Percentiles rank a stretch among this genome's conserved stretches.
Conservation (phyloP, 2,888 invertebrate genomes). For the Apotomis capreana region DNA sequence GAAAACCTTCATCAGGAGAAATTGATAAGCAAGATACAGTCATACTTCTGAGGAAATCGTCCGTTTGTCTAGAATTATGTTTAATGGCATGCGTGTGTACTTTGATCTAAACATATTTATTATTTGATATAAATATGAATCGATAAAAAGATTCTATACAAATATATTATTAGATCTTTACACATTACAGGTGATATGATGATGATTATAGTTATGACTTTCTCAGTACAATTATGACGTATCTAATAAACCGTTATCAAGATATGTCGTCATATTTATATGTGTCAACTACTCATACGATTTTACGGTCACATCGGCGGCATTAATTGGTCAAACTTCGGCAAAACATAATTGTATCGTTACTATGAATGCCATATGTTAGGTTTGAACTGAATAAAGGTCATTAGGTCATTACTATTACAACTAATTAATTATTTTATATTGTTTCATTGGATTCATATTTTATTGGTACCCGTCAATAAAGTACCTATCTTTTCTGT, state of each 20-base stretch:
- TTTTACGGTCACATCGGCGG: too few species aligned
- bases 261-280: neutral
- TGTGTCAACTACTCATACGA: neutral
- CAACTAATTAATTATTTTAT: neutral
- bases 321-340: conserved; percentile 1
- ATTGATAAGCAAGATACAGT: too few species aligned
- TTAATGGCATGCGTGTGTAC: neutral
- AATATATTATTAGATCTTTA: conserved; percentile 9
- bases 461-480: too few species aligned
- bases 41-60: neutral
- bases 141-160: too few species aligned
- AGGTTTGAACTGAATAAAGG: neutral
- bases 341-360: neutral
- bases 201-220: conserved; percentile 3
- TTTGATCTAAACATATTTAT: conserved; percentile 15
- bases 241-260: conserved; percentile 8
- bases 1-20: too few species aligned
- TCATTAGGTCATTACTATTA: neutral
- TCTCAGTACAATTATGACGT: conserved; percentile 11
- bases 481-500: too few species aligned
- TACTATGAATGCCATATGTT: neutral
- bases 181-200: conserved; percentile 3
- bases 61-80: conserved; percentile 2
- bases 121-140: too few species aligned
- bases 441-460: neutral